phyloP scores from a whole-genome alignment of 2,113 vertebrate species.

The Oreochromis spilurus region DNA sequence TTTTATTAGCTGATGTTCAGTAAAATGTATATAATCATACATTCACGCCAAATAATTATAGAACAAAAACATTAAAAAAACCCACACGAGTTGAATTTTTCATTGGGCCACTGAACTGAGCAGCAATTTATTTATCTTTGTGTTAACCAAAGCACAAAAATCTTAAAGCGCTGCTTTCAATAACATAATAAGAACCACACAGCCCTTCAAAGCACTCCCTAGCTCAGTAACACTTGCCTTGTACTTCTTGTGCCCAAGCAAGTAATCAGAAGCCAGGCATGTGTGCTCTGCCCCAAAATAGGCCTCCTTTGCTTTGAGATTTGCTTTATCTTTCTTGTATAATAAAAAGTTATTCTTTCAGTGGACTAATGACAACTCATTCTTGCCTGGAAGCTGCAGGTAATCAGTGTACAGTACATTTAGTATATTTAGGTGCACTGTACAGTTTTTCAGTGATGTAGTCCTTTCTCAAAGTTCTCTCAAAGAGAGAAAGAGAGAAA shows the following conservation, averaged over 20 bases:
- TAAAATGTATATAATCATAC: background rate
- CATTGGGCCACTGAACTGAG: conserved; percentile 20
- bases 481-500: no score
- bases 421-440: conserved; percentile 72
- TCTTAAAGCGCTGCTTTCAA: conserved; percentile 35
- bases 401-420: conserved; percentile 78
- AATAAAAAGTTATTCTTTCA: background rate
- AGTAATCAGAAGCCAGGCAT: conserved; percentile 89
- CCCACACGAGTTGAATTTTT: background rate
- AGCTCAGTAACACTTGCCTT: conserved; percentile 96
- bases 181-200: conserved; percentile 8
- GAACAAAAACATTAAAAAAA: background rate
- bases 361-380: background rate
- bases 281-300: conserved; percentile 95
- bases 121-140: conserved; percentile 19
- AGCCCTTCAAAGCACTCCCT: conserved; percentile 3
- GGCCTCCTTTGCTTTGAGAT: conserved; percentile 75
- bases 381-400: conserved; percentile 88
- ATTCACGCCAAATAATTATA: background rate
- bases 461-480: conserved; percentile 71
- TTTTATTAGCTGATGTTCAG: background rate
- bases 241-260: conserved; percentile 52
- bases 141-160: conserved; percentile 14
- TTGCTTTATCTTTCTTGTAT: conserved; percentile 62
- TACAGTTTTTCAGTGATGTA: conserved; percentile 98